Evolutionary conservation across 2,797 vertebrate species (phyloP), one percentile per base, ranked within the genome.

Genomic region (Esox masquinongy): DNA sequence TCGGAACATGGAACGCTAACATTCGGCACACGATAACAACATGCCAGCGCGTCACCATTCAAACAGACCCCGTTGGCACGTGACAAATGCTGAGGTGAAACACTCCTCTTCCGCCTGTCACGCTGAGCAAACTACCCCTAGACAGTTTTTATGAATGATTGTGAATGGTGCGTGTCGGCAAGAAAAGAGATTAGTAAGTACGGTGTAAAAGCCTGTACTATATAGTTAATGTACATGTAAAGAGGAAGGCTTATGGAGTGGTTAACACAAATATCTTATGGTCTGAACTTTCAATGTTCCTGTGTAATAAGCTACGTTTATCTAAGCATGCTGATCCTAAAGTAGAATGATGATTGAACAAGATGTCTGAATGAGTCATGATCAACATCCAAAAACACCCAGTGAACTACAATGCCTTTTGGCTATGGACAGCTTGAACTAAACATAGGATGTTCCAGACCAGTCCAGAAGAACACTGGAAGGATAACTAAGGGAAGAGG

Each of bases 401-500:
- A 34, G 70, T 9, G 26, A 29, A 31, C 24, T n/a, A 34, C 34
- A n/a, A 51, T 53, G 26, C 26, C 26, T 34, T 71, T 71, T 19
- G 47, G n/a, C 50, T 29, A 7, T 66, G 15, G 16, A 66, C 63
- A 66, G 17, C 70, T 71, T 51, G 70, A 71, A 19, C 16, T 29
- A 53, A 50, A 53, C 24, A 51, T 5, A 31, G 29, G 11, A n/a
- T 49, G n/a, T 61, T 22, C 53, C 71, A 22, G 36, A 22, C 14
- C 26, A 36, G 24, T 9, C 0, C 29, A 26, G 16, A 71, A 26
- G 64, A 59, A 22, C 53, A 59, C 8, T 59, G 7, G 53, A 22
- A 36, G 64, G 50, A 69, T 17, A 49, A 59, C 17, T 51, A 19
- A 39, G 17, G 14, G 24, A 61, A 34, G 76, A 80, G 80, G 80